These are phyloP conservation scores for Varroa destructor DNA, from an alignment of 1,140 invertebrate species.

Conservation along the genomic window DNA sequence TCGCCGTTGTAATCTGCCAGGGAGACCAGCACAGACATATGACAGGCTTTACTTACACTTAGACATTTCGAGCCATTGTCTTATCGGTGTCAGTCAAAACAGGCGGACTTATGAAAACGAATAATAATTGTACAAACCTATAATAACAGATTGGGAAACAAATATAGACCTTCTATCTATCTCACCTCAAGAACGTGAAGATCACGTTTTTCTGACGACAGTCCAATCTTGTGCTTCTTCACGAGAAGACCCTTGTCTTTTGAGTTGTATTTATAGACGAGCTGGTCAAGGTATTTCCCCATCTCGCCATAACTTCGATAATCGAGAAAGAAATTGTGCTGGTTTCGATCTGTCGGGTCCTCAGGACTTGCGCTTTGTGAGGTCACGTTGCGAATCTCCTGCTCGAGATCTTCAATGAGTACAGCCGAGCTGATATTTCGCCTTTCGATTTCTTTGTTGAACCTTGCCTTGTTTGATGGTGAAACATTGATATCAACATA, in stretches of 20 bases:
- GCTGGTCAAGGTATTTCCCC: slow-evolving; percentile 4
- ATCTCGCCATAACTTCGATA: slow-evolving; percentile 23
- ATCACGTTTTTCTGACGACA: slow-evolving; percentile 16
- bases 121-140: too few relatives aligned
- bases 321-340: slow-evolving; percentile 16
- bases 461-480: slow-evolving; percentile 2
- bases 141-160: too few relatives aligned
- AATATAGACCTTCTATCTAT: too few relatives aligned
- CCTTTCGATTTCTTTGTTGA: slow-evolving; percentile 17
- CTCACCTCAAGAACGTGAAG: slow-evolving; percentile 17
- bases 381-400: slow-evolving; percentile 20
- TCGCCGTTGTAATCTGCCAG: slow-evolving; percentile 8
- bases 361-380: background rate
- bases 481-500: slow-evolving; percentile 23
- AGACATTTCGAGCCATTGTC: too few relatives aligned
- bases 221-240: slow-evolving; percentile 19
- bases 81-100: too few relatives aligned
- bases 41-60: too few relatives aligned
- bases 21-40: background rate
- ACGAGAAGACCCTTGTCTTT: slow-evolving; percentile 27
- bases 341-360: slow-evolving; percentile 8
- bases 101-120: too few relatives aligned
- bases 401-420: slow-evolving; percentile 14
- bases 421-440: slow-evolving; percentile 26
- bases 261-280: slow-evolving; percentile 25